Evolutionary conservation across 2,797 vertebrate species (phyloP), one percentile per base, ranked within the genome.

Genomic region (Halcyon smyrnensis): DNA sequence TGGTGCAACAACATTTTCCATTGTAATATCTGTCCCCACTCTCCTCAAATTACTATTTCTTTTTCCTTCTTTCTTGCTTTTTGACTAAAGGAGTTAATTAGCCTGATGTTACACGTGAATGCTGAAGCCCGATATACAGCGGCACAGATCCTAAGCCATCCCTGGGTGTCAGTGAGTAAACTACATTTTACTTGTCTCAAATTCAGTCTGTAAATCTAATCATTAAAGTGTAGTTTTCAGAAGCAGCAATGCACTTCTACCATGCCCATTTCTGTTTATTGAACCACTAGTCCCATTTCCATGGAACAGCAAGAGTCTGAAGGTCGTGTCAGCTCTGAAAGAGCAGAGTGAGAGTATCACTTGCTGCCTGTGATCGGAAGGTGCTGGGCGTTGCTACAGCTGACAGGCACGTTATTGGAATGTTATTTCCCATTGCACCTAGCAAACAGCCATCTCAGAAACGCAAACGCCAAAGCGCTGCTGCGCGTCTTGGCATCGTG

Each of bases 81-180:
- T 43, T 69, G 36, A 6, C 20, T 59, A 34, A 36, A 99, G 99
- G 99, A 99, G 94, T 97, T 99, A 98, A 99, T 99, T 93, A 98
- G 98, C 91, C 98, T 98, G 86, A 99, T 99, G 99, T 98, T 99
- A 82, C 99, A 98, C 86, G 99, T 99, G 94, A 98, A 99, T 34
- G 98, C 98, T 10, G 99, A 99, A 95, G 98, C 98, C 67, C 98
- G 99, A 77, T 99, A 98, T 78, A 98, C 99, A 2, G 99, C 99
- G 8, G 98, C 99, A 84, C 99, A 99, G 70, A 98, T 99, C 96
- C 98, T 99, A 78, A 98, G 98, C 78, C 99, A 99, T 98, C 98
- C 99, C 80, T 99, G 99, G 99, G 98, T 99, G 97, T 99, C 98
- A 95, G 99, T 99, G 97, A 97, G 98, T 97, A 97, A 93, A 93